Conservation (phyloP, 2,888 invertebrate species). For the Chromoteleia sp. region DNA sequence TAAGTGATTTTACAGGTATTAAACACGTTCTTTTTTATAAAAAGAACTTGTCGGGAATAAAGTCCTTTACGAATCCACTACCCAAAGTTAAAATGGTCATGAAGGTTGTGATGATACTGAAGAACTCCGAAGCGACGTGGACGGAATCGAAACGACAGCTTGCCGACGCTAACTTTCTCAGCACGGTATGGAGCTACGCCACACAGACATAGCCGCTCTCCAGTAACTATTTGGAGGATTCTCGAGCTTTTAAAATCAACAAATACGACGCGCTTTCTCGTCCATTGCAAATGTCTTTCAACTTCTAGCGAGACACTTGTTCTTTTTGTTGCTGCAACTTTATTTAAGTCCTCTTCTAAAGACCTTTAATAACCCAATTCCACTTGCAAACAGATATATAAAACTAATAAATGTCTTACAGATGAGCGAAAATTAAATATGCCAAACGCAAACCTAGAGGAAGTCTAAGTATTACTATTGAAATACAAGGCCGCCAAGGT, state of each 20-base stretch:
- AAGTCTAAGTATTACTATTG: too few relatives aligned
- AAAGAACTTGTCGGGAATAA: slow-evolving; percentile 95
- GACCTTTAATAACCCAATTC: slow-evolving; percentile 21
- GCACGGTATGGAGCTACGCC: slow-evolving; percentile 83
- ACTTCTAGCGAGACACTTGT: slow-evolving; percentile 28
- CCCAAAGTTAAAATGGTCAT: slow-evolving; percentile 94
- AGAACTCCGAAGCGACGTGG: slow-evolving; percentile 93
- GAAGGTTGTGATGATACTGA: slow-evolving; percentile 95
- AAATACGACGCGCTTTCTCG: slow-evolving; percentile 50
- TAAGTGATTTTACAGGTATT: slow-evolving; percentile 86
- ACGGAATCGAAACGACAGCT: slow-evolving; percentile 94
- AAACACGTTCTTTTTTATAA: slow-evolving; percentile 88
- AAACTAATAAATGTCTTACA: background rate
- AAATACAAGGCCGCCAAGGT: too few relatives aligned
- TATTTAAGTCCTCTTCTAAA: background rate
- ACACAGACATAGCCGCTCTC: slow-evolving; percentile 37
- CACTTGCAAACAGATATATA: slow-evolving; percentile 1
- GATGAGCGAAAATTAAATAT: background rate
- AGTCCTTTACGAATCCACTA: slow-evolving; percentile 95
- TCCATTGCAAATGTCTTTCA: slow-evolving; percentile 43
- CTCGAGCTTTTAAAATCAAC: slow-evolving; percentile 53
- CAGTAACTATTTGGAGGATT: slow-evolving; percentile 39
- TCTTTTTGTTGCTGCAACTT: slow-evolving; percentile 20
- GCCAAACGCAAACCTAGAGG: too few relatives aligned
- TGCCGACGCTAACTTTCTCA: slow-evolving; percentile 92